Base-by-base conservation (phyloP, 2,113 vertebrate genomes). In the Cervus canadensis region DNA sequence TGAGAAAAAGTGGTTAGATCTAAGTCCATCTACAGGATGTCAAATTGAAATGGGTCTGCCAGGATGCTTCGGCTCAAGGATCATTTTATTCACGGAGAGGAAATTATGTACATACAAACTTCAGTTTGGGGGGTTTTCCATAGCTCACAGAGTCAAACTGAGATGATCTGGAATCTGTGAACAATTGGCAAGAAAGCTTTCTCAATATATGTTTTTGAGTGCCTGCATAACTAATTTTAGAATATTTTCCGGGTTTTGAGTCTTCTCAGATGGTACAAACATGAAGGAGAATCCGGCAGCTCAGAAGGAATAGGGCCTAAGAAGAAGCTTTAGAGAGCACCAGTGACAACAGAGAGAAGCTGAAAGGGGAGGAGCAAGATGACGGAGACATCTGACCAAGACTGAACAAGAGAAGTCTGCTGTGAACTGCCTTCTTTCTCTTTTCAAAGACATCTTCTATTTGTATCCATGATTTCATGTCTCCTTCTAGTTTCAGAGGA, bases 341-440 rank as follows among this genome's bases (percentile, higher is more conserved):
- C 52, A 94, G 26, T 74, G 83, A 45, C 48, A 83, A 96, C 8
- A 52, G 36, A 78, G 45, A 82, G 14, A 90, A 30, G 28, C 16
- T 91, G n/a, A 94, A 91, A 50, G 25, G 9, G 15, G 48, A 85
- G 86, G 33, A 26, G 10, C 7, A 81, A 83, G 33, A 89, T 83
- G 60, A 78, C 54, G 25, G 96, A 89, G 71, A 87, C 26, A 83
- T 62, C 25, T 87, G 43, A 87, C 52, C 89, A 74, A 71, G 25
- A 11, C 45, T 40, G 56, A 91, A 59, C 60, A n/a, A 86, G 26
- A 26, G 28, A 90, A 57, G 43, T 93, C 17, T 59, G 25, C 71
- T 78, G 17, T 93, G 64, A 96, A 81, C 26, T 36, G 57, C 83
- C 23, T 76, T 94, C 36, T 78, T 95, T 89, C n/a, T 93, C 87